Base-by-base conservation (phyloP, 2,888 invertebrate genomes). In the Nebria brevicollis region DNA sequence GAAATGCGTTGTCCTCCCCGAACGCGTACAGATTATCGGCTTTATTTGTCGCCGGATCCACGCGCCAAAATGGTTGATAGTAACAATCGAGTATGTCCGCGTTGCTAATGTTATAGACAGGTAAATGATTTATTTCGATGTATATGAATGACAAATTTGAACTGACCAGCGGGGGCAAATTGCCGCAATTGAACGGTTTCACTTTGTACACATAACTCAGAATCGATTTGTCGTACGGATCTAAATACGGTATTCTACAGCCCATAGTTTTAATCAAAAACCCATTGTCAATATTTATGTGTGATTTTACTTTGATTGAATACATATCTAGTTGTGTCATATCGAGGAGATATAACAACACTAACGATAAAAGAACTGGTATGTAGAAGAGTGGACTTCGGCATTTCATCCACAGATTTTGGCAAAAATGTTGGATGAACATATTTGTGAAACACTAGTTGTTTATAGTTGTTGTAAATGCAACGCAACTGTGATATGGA, bases 191-290 rank as follows among this genome's bases (percentile, higher is more conserved):
- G 42, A 92, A 87, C 7, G 88, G 87, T 43, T 88, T 87, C 6
- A 92, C 92, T 13, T 88, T 88, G 77, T 88, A 87, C 72, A 93
- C 90, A 85, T 91, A 94, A 83, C 90, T 89, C 83, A 88, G 89
- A 43, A 94, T 89, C 66, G 89, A 88, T 5, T 90, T 87, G 85
- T 94, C 93, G 84, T 92, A 92, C 0, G 94, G 92, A 83, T 92
- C 90, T 84, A 94, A 88, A 1, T 91, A 91, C 0, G 94, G 93
- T 84, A 95, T 94, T 10, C 92, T 92, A 86, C 94, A 94, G 26
- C 94, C 94, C 82, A 90, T 89, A 8, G 93, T 94, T 85, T 91
- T 90, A 76, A 94, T 84, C 10, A 87, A 77, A 77, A 86, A 86
- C 4, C 86, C 86, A 66, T 84, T 84, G 8, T 77, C 64, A 11